Evolutionary conservation across 2,113 vertebrate species (phyloP), one percentile per base, ranked within the genome.

Genomic region (Hassar affinis): DNA sequence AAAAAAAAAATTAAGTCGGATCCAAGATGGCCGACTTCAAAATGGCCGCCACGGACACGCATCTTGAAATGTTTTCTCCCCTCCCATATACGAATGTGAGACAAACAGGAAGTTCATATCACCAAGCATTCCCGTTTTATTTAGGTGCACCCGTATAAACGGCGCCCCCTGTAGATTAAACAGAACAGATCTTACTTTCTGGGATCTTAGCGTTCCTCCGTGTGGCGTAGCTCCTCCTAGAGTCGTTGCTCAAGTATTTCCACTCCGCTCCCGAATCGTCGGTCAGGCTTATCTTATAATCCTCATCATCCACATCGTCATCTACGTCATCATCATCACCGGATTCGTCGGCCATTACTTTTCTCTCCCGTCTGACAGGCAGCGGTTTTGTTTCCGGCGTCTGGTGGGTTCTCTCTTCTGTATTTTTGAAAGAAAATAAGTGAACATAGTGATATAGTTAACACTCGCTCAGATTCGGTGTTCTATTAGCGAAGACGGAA

Each of bases 221-320:
- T 3, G 95, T 96, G 25, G 93, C 94, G 1, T 96, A 96, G 88
- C 93, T 95, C 27, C 95, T 93, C 91, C 93, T 94, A 15, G 93
- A 86, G 87, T 91, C 91, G 84, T 93, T 92, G 89, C 88, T 94
- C 69, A 94, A 91, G 0, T 94, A 93, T 81, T 94, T 95, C 22
- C 25, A 52, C 85, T 94, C 10, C 4, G 49, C 78, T 75, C 17
- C 93, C 86, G 94, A 95, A 83, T 95, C 95, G 62, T 95, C 95
- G 0, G 95, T 94, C 0, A 94, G 94, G 83, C 94, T 95, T 83
- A 95, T 94, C 15, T 72, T 79, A 9, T 95, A 94, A 4, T 95
- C 95, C 82, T 94, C 95, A 1, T 95, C 95, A 0, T 91, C 90
- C 9, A 94, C 92, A 42, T 96, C 94, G 0, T 93, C 92, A 0